phyloP scores from a whole-genome alignment of 2,113 vertebrate species.

The Anseranas semipalmata region DNA sequence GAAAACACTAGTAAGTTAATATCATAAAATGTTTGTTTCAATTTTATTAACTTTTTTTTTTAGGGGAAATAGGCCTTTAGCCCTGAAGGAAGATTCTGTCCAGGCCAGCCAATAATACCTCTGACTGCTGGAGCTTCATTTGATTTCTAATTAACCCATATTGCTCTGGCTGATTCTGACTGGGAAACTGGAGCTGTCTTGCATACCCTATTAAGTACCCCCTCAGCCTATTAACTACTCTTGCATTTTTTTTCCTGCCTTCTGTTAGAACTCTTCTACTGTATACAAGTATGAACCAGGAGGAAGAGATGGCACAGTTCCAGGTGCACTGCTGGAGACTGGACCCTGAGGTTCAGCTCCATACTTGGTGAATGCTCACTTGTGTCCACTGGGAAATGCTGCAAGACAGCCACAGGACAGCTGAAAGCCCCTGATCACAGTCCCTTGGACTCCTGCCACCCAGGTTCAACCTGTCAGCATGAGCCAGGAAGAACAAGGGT shows the following conservation, averaged over 20 bases:
- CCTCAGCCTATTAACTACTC: background rate
- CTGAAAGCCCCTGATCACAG: background rate
- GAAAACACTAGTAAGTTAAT: background rate
- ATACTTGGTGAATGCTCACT: background rate
- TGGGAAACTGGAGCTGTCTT: background rate
- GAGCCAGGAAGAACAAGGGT: background rate
- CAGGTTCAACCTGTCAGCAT: background rate
- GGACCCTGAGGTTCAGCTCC: background rate
- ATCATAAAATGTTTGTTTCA: no score
- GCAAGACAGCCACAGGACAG: accelerated
- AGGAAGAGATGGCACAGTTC: background rate
- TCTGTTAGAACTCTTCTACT: background rate
- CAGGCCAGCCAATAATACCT: background rate
- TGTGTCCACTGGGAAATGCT: background rate
- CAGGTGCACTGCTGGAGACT: background rate
- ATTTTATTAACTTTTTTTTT: background rate
- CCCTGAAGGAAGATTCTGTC: background rate
- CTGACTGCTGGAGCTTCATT: background rate
- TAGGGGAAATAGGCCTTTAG: background rate
- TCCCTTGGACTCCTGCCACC: background rate
- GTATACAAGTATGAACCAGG: background rate
- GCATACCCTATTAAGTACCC: background rate
- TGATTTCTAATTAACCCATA: background rate
- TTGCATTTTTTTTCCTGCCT: background rate
- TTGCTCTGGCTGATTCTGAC: background rate